These are phyloP conservation scores for Mellilla xanthometata DNA, from an alignment of 2,888 invertebrate genomes.

Conservation along the genomic window DNA sequence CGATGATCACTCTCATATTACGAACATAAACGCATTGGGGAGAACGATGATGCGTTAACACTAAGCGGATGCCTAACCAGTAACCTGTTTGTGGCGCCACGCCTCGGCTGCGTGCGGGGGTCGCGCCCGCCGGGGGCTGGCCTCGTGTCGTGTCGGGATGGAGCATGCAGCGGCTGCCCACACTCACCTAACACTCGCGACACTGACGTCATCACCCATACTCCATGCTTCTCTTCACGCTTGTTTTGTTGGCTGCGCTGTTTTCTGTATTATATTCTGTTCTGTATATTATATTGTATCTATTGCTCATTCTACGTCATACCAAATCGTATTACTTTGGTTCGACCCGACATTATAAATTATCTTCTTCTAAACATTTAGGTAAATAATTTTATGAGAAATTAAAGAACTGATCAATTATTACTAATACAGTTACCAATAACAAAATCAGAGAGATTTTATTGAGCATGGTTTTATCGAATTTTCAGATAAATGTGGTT, in stretches of 20 bases:
- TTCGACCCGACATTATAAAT: too few relatives aligned
- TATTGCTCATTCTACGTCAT: constrained; percentile 37
- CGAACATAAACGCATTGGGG: constrained; percentile 43
- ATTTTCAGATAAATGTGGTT: too few relatives aligned
- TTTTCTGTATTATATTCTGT: constrained; percentile 53
- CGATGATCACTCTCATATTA: too few relatives aligned
- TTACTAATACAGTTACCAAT: too few relatives aligned
- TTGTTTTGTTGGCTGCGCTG: constrained; percentile 55
- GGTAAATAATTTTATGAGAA: too few relatives aligned
- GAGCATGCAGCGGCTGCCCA: constrained; percentile 48
- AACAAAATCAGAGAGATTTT: too few relatives aligned
- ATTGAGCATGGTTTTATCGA: too few relatives aligned
- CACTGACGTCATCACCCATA: constrained; percentile 46
- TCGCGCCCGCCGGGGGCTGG: constrained; percentile 24
- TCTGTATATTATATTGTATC: constrained; percentile 25
- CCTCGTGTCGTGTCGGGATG: constrained; percentile 36
- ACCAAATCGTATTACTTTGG: constrained; percentile 62
- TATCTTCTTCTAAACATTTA: too few relatives aligned
- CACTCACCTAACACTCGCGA: constrained; percentile 49
- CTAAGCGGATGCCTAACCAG: constrained; percentile 42
- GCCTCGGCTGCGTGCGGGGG: constrained; percentile 15
- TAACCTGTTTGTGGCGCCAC: constrained; percentile 16
- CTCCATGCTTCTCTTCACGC: constrained; percentile 59
- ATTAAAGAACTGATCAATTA: too few relatives aligned
- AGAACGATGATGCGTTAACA: constrained; percentile 33